Percentiles rank a stretch among this genome's conserved stretches.
phyloP scores from a whole-genome alignment of 2,113 vertebrate species.

The Xyliphius kryptos region DNA sequence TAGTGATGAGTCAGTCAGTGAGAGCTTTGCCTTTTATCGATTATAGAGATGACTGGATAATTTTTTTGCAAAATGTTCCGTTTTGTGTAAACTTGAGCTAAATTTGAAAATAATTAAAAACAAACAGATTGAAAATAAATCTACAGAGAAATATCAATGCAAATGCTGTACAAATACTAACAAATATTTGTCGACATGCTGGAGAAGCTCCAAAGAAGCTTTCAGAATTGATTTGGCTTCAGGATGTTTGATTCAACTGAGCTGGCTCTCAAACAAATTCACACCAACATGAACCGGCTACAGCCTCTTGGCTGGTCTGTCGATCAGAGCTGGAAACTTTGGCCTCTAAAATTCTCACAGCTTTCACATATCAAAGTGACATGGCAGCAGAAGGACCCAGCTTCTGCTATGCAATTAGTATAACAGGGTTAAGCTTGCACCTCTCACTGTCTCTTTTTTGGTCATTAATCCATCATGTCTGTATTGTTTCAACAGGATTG shows the following conservation, averaged over 20 bases:
- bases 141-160: no score
- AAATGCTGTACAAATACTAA: background rate
- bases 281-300: background rate
- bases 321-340: constrained; percentile 19
- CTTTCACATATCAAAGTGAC: constrained; percentile 34
- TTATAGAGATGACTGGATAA: no score
- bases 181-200: background rate
- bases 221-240: background rate
- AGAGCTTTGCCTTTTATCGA: no score
- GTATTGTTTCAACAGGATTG: background rate
- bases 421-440: constrained; percentile 24
- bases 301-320: constrained; percentile 16
- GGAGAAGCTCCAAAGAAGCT: background rate
- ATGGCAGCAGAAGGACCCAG: constrained; percentile 29
- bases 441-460: background rate
- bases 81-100: no score
- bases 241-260: background rate
- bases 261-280: background rate
- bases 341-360: constrained; percentile 17
- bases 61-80: no score
- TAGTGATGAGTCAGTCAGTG: no score
- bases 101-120: no score
- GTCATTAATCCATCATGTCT: constrained; percentile 17
- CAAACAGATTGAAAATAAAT: no score
- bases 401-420: constrained; percentile 31